Evolutionary conservation across 2,113 vertebrate genomes (phyloP).

Genomic region (Psophia crepitans): DNA sequence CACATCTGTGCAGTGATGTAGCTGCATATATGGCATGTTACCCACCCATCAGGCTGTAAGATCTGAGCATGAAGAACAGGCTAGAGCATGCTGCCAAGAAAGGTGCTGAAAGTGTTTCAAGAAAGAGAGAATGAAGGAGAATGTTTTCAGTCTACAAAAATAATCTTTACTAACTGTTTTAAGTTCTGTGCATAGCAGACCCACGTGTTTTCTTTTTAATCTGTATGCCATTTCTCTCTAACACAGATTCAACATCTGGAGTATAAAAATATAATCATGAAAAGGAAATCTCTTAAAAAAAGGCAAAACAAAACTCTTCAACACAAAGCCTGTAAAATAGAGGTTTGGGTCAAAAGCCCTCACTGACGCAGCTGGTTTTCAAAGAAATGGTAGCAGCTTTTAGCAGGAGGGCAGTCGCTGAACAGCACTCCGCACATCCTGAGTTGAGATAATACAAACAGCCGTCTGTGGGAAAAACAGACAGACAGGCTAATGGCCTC

Average conservation of each 20-base stretch:
- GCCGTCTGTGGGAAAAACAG: not conserved
- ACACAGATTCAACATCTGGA: not conserved
- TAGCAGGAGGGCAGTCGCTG: not conserved
- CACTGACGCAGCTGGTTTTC: not conserved
- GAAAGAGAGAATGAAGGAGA: not conserved
- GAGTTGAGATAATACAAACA: not conserved
- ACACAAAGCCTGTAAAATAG: not conserved
- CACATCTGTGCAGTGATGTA: not conserved
- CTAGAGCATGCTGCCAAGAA: not conserved
- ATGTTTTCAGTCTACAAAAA: not conserved
- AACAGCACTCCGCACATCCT: not conserved
- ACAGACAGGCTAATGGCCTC: not conserved
- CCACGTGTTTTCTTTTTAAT: not conserved
- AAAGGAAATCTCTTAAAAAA: not conserved
- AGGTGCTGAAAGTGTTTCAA: not conserved
- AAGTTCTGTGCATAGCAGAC: not conserved
- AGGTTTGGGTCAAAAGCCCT: not conserved
- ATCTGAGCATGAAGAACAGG: not conserved
- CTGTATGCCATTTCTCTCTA: not conserved
- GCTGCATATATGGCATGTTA: not conserved
- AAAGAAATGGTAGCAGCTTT: not conserved
- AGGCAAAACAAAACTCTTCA: not conserved
- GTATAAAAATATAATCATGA: not conserved
- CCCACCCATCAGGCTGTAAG: not conserved
- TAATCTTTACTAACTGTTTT: not conserved